Base-by-base conservation (phyloP, 2,113 vertebrate genomes). In the Parus major region DNA sequence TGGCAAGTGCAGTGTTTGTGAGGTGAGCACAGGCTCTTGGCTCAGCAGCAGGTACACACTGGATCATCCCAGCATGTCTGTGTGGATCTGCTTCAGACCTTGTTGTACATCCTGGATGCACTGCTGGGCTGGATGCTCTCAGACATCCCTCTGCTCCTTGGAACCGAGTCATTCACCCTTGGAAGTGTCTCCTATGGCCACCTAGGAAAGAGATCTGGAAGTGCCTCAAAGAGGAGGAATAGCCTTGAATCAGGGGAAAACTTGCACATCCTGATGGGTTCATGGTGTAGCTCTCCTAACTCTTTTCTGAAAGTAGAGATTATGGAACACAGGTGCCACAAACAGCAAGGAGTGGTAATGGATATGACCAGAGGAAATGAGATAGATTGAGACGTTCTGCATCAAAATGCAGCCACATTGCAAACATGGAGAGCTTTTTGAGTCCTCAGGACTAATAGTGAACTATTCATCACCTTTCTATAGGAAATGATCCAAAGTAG, bases 61-160 rank as follows among this genome's bases (percentile, higher is more conserved):
- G 61, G 27, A 46, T 12, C 4, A 0, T 17, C 22, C 3, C 1
- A 72, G 21, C 1, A 0, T 4, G 16, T 61, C 55, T 72, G 0
- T 24, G 19, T 24, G 53, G 33, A 15, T 53, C 39, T 81, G 55
- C 41, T n/a, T 25, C 68, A 19, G 33, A 55, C 23, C 10, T 71
- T 47, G n/a, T n/a, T n/a, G 0, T 35, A 6, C 4, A 3, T 55
- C 44, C 88, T 35, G 27, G 11, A 15, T 31, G 13, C 0, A 0
- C 14, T 53, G 24, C 47, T 31, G 68, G 53, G 28, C 61, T 68
- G 33, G 39, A 64, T 44, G 35, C 2, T 77, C 53, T 52, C 4
- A 17, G 23, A 42, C 6, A 78, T 31, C 9, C 7, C 11, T 7
- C 7, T 36, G 6, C 5, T 60, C 29, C 64, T 69, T 4, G 2